A percentile compares a stretch with the other conserved stretches of the same genome.
Conservation (phyloP, 2,797 vertebrate species). For the Lacerta viridis region DNA sequence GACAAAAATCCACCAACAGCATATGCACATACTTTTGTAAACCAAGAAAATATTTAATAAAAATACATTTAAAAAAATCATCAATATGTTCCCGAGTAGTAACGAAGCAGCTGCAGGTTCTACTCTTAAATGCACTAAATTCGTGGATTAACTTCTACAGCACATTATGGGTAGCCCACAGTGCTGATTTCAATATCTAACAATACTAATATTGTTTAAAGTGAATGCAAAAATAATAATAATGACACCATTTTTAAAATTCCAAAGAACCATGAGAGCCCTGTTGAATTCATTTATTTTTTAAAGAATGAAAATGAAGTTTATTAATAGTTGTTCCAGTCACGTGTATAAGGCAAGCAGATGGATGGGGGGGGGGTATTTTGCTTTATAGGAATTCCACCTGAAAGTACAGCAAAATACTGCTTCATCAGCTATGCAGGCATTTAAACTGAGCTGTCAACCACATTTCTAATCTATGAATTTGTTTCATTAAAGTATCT, state of each 20-base stretch:
- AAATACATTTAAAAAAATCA: too few species aligned
- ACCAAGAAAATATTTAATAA: too few species aligned
- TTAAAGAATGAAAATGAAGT: background rate
- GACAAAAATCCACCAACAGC: too few species aligned
- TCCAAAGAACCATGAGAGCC: background rate
- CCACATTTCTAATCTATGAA: slow-evolving; percentile 9
- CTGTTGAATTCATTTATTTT: background rate
- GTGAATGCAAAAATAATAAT: background rate
- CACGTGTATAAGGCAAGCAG: background rate
- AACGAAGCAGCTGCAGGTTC: background rate
- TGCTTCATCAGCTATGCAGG: background rate
- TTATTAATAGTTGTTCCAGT: background rate
- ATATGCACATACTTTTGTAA: too few species aligned
- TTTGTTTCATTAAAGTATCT: slow-evolving; percentile 18
- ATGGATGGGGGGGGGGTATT: background rate
- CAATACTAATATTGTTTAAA: background rate
- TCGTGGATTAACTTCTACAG: too few species aligned
- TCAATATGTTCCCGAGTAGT: background rate
- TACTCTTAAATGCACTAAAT: background rate
- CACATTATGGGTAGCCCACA: background rate
- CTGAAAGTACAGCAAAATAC: background rate
- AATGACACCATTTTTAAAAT: background rate
- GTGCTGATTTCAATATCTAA: background rate
- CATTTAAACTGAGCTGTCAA: slow-evolving; percentile 20
- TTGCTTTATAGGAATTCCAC: background rate